phyloP scores from a whole-genome alignment of 1,140 invertebrate species.

The Drosophila lacertosa region DNA sequence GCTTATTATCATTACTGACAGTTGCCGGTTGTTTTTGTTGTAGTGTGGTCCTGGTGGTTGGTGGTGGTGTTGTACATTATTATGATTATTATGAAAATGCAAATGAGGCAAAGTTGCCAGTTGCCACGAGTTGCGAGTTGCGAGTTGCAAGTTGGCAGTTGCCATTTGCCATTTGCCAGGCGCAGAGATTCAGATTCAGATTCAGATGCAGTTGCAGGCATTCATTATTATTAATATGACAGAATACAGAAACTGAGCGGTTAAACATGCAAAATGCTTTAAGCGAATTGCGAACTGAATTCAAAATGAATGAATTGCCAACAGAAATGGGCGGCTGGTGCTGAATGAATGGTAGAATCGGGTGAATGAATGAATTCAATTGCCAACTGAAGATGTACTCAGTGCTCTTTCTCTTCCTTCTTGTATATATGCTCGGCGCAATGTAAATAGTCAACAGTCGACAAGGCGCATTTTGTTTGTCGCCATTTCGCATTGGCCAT shows the following conservation, averaged over 20 bases:
- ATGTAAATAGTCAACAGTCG: constrained; percentile 36
- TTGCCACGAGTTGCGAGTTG: constrained; percentile 19
- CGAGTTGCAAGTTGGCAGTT: not conserved
- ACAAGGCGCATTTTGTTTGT: constrained; percentile 40
- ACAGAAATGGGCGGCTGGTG: no score
- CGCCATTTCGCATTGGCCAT: constrained; percentile 28
- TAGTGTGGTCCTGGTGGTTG: constrained; percentile 5
- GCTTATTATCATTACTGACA: constrained; percentile 62
- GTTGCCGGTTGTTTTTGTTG: constrained; percentile 21
- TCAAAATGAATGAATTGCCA: constrained; percentile 46
- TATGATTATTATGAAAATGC: constrained; percentile 82
- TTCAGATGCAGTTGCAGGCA: constrained; percentile 38
- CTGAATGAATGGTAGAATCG: constrained; percentile 32
- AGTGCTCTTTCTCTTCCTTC: not conserved
- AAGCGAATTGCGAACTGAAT: constrained; percentile 56
- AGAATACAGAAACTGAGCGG: constrained; percentile 30
- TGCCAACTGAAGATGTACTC: constrained; percentile 34
- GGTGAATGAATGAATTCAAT: constrained; percentile 33
- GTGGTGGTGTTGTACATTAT: constrained; percentile 54
- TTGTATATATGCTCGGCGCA: not conserved
- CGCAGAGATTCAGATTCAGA: constrained; percentile 10
- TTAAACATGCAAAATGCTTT: constrained; percentile 72
- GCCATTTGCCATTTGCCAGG: constrained; percentile 6
- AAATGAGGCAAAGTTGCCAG: constrained; percentile 63
- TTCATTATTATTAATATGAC: constrained; percentile 59